Base-by-base conservation (phyloP, 2,113 vertebrate species). In the Passer domesticus region DNA sequence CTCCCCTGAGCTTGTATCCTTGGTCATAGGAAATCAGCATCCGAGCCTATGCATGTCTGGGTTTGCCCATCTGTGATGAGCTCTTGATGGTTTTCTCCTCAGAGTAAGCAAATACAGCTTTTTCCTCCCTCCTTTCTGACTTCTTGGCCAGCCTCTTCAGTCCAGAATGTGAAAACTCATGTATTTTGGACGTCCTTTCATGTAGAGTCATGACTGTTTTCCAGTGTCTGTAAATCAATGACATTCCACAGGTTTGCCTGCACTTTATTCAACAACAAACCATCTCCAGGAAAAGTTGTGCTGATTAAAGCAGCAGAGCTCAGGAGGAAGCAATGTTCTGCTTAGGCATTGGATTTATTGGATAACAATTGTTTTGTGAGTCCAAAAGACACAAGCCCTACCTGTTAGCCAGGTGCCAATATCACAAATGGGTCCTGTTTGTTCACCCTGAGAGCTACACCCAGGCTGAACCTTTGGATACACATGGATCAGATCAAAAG, bases 131-230 rank as follows among this genome's bases (percentile, higher is more conserved):
- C 18, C 13, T 41, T 41, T 47, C 22, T 11, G 24, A 55, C 78
- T 94, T 83, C 58, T 93, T 96, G 80, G 39, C 33, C 87, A 95
- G 75, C 31, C 74, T 96, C 67, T 95, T 92, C 56, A 92, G 52
- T 60, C 72, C 62, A 93, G 82, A 96, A 90, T 86, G 79, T 93
- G 89, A 94, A 96, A 95, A 96, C 87, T 85, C 69, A 24, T 72
- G 56, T 23, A 68, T 96, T 95, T 94, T 66, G 66, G 66, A 60
- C 91, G 69, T 81, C 81, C 79, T 87, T 46, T 35, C 15, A 39
- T 8, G n/a, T 33, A 41, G 22, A 75, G 30, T 73, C 92, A 92
- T 73, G 74, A 80, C 89, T 81, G 73, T 86, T 89, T 95, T 77
- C 66, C 74, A 39, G 63, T 85, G 89, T 94, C 95, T 89, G 63